Base-by-base conservation (phyloP, 2,888 invertebrate species). In the Biston betularia region DNA sequence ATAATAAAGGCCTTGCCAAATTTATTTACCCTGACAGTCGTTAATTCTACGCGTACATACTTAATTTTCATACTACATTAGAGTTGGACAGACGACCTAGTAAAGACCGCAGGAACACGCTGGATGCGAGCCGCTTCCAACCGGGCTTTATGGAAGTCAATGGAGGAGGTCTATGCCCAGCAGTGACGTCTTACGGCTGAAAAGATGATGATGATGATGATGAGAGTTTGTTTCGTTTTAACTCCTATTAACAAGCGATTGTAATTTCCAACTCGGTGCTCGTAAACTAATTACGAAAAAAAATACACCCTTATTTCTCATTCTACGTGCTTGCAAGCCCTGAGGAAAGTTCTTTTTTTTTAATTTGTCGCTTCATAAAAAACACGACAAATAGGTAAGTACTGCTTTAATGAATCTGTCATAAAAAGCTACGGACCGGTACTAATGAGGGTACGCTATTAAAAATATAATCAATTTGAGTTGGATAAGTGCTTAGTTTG, bases 271-370 rank as follows among this genome's bases (percentile, higher is more conserved):
- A 83, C 81, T 79, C 80, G 72, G 44, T 42, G 34, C 42, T 40
- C 24, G 74, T 83, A 84, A 89, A 84, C 82, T 85, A 86, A 88
- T 89, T 87, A 89, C 77, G 78, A 79, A 77, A 84, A 82, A 77
- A 83, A 85, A 85, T 82, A 78, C 75, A 83, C 50, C 77, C 77
- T 77, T 62, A 68, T 55, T 65, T 65, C 68, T 64, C 33, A 72
- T 72, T 61, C 65, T 68, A 58, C 64, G 52, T 67, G 60, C 68
- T 71, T n/a, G 52, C 50, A 33, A 67, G 45, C 54, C 10, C 54
- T 9, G 44, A 49, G 49, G 2, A 54, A 59, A 63, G 73, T 7
- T n/a, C n/a, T 58, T 58, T 49, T 75, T 81, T 82, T 84, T 83
- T 80, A 84, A 86, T 86, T 86, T 85, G 80, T 78, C 81, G 82